Percentiles rank a stretch among this genome's conserved stretches.
phyloP scores from a whole-genome alignment of 2,797 vertebrate genomes.

The Gymnodraco acuticeps region DNA sequence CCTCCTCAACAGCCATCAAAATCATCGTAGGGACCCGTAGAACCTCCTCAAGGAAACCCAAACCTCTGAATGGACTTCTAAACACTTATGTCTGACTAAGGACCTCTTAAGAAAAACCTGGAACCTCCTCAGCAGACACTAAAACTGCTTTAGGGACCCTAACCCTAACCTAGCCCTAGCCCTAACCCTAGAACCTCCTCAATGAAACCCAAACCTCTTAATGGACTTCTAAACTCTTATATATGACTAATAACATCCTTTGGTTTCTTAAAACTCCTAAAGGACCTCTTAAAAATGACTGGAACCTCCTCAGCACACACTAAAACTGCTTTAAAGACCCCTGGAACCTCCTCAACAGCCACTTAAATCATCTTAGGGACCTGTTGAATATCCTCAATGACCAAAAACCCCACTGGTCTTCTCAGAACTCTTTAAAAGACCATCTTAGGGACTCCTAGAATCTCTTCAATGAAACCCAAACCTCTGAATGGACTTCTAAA shows the following conservation, averaged over 20 bases:
- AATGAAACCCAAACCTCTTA: neutral
- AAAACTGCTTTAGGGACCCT: neutral
- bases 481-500: neutral
- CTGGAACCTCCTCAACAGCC: neutral
- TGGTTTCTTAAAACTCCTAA: too few species aligned
- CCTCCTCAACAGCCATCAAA: rapidly evolving
- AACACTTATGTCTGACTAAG: too few species aligned
- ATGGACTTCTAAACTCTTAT: too few species aligned
- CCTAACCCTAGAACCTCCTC: neutral
- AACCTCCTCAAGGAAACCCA: neutral
- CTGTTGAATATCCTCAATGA: rapidly evolving
- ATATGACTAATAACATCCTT: too few species aligned
- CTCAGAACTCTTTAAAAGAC: neutral
- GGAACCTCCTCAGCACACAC: too few species aligned
- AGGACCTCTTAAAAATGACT: too few species aligned
- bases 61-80: neutral
- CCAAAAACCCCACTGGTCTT: too few species aligned
- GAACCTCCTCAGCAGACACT: neutral
- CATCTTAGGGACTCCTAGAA: neutral
- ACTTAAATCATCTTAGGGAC: neutral
- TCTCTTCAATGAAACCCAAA: neutral
- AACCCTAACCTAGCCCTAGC: neutral
- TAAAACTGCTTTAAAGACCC: too few species aligned
- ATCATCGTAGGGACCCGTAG: neutral
- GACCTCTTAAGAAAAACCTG: neutral